These are phyloP conservation scores for Eupsilia transversa DNA, from an alignment of 2,888 invertebrate species.

Conservation along the genomic window DNA sequence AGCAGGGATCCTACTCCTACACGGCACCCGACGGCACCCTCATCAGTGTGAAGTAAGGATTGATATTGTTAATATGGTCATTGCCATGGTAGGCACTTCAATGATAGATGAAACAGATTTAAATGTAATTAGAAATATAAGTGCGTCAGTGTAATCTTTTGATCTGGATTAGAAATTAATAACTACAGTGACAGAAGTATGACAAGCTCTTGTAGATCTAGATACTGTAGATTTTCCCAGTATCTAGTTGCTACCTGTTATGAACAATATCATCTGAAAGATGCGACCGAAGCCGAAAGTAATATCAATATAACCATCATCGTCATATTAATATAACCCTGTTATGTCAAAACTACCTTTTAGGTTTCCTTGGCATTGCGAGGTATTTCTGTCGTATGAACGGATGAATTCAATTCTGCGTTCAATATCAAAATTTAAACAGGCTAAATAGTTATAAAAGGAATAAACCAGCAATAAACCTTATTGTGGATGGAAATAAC, in stretches of 20 bases:
- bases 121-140: background rate
- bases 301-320: too few relatives aligned
- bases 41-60: slow-evolving; percentile 90
- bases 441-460: slow-evolving; percentile 29
- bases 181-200: background rate
- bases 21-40: slow-evolving; percentile 93
- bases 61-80: background rate
- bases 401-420: background rate
- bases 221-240: too few relatives aligned
- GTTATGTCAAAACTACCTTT: background rate
- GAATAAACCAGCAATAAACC: too few relatives aligned
- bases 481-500: too few relatives aligned
- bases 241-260: background rate
- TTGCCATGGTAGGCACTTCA: background rate
- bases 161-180: background rate
- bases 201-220: too few relatives aligned
- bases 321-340: background rate
- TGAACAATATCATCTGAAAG: too few relatives aligned
- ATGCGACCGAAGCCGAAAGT: background rate
- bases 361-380: too few relatives aligned
- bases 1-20: slow-evolving; percentile 93
- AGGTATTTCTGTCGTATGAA: background rate
- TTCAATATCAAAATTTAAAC: slow-evolving; percentile 11
- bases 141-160: background rate
- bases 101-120: background rate